Conservation (phyloP, 2,888 invertebrate species). For the Mimas tiliae region DNA sequence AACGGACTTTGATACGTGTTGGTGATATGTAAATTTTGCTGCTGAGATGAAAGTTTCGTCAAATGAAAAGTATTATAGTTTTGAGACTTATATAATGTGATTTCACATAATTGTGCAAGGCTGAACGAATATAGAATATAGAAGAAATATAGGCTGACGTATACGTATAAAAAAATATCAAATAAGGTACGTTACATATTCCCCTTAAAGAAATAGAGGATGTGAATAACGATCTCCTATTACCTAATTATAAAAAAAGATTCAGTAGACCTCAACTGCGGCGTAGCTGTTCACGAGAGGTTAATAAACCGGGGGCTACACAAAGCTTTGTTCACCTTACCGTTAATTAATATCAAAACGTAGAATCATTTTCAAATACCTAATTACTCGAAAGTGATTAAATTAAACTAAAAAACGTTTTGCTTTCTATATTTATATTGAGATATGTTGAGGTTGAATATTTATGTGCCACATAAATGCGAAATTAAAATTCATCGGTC, state of each 20-base stretch:
- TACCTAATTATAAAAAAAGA: slow-evolving; percentile 32
- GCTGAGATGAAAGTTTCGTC: neutral
- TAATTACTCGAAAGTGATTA: neutral
- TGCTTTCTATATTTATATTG: neutral
- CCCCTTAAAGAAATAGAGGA: slow-evolving; percentile 15
- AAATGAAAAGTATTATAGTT: neutral
- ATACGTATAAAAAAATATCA: neutral
- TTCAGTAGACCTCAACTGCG: slow-evolving; percentile 43
- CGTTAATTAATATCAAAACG: slow-evolving; percentile 38
- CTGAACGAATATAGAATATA: neutral
- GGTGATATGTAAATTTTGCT: neutral
- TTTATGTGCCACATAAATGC: slow-evolving; percentile 6
- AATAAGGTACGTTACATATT: too few species aligned
- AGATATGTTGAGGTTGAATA: slow-evolving; percentile 6
- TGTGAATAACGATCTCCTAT: slow-evolving; percentile 35
- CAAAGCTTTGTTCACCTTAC: slow-evolving; percentile 40
- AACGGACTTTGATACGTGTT: neutral
- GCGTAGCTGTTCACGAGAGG: slow-evolving; percentile 31
- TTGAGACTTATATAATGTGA: neutral
- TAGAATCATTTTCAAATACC: slow-evolving; percentile 7
- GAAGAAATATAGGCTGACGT: too few species aligned
- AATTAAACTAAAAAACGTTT: neutral
- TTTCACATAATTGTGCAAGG: neutral
- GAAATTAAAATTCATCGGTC: slow-evolving; percentile 16
- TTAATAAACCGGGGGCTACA: slow-evolving; percentile 40